A percentile compares a stretch with the other conserved stretches of the same genome.
Conservation (phyloP, 2,113 vertebrate species). For the Pampusana beccarii region DNA sequence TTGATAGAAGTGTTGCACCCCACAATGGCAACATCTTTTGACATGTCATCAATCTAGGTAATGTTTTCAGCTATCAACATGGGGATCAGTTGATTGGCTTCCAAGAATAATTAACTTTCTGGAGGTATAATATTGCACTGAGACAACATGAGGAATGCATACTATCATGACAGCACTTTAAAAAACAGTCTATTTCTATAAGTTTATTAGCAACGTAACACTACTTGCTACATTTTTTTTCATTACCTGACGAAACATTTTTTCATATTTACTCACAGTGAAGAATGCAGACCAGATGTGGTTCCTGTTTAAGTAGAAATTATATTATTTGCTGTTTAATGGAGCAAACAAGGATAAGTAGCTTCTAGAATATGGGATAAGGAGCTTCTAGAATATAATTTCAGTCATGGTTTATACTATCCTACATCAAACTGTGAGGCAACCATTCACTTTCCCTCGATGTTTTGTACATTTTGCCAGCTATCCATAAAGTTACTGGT, state of each 20-base stretch:
- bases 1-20: background rate
- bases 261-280: background rate
- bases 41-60: background rate
- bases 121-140: background rate
- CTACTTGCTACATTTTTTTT: background rate
- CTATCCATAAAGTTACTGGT: background rate
- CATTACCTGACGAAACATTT: background rate
- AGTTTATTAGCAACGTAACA: background rate
- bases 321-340: background rate
- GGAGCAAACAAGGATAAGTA: background rate
- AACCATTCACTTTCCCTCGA: background rate
- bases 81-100: background rate
- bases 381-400: background rate
- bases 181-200: background rate
- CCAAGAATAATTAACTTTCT: background rate
- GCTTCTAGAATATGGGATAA: background rate
- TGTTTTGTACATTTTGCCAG: background rate
- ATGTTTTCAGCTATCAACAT: background rate
- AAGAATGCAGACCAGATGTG: background rate
- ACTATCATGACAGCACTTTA: background rate
- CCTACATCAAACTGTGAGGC: background rate
- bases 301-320: background rate
- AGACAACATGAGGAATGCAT: background rate
- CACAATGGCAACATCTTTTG: background rate
- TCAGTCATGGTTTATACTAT: background rate